A percentile compares a stretch with the other conserved stretches of the same genome.
Conservation (phyloP, 2,888 invertebrate species). For the Drosophila merina region DNA sequence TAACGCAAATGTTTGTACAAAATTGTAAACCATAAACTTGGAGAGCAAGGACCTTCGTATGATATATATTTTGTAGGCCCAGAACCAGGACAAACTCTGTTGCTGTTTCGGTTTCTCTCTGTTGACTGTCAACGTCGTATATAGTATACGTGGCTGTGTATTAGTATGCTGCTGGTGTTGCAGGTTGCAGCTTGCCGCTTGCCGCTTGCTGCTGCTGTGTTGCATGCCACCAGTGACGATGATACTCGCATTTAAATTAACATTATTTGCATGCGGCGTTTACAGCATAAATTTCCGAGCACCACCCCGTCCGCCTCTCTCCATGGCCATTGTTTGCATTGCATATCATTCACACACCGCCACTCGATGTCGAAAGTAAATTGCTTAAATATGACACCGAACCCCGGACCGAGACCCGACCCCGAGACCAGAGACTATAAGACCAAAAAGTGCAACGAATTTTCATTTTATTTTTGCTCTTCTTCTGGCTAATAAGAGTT, state of each 20-base stretch:
- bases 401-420: too few species aligned
- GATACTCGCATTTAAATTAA: conserved; percentile 76
- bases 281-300: conserved; percentile 66
- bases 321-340: conserved; percentile 30
- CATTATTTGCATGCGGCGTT: conserved; percentile 77
- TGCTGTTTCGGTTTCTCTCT: background rate
- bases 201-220: conserved; percentile 26
- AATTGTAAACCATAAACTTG: conserved; percentile 1
- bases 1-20: too few species aligned
- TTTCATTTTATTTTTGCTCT: background rate
- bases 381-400: conserved; percentile 37
- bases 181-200: conserved; percentile 26
- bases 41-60: background rate
- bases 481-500: background rate
- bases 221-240: conserved; percentile 54
- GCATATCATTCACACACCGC: conserved; percentile 52
- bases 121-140: conserved; percentile 10
- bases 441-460: too few species aligned
- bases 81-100: conserved; percentile 5
- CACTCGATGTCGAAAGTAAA: conserved; percentile 43
- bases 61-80: conserved; percentile 20
- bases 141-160: conserved; percentile 11
- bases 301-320: too few species aligned
- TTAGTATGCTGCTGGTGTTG: conserved; percentile 30
- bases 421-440: background rate